Base-by-base conservation (phyloP, 2,113 vertebrate genomes). In the Pagrus major region DNA sequence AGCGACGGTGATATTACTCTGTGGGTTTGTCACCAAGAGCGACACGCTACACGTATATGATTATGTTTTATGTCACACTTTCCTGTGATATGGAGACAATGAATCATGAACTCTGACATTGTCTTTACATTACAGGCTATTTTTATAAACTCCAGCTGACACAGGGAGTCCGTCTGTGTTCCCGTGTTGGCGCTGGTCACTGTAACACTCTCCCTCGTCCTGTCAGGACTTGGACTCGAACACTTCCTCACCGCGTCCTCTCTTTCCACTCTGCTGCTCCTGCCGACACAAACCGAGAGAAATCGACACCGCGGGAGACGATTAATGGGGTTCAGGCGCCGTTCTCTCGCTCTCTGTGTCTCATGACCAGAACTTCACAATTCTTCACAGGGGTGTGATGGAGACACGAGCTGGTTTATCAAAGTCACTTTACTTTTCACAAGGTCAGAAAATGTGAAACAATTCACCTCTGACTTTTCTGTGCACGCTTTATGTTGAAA, bases 301-400 rank as follows among this genome's bases (percentile, higher is more conserved):
- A 72, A 39, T 44, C n/a, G 1, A 2, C 75, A 2, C 75, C 0
- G 70, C 11, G 56, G 70, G 75, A 84, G 81, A 56, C 31, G 55
- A 73, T 47, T 63, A 67, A 74, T 78, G 81, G 41, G 75, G 29
- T 78, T 74, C 75, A 78, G 69, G 75, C 71, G 67, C 67, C 37
- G 33, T 3, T 31, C 35, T 31, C n/a, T 15, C 56, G 15, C 59
- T 59, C 59, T 10, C 73, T 81, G 29, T 63, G 37, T 61, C 75
- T 59, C 56, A 6, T 29, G 49, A 58, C 58, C 56, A 67, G 47
- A 41, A 21, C 75, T 41, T 47, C n/a, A 6, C 55, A 25, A 25
- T 4, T 42, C 33, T 2, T 31, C 63, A 9, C 21, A 1, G 23
- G 49, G 41, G 9, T 15, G 12, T 29, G 12, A 31, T 2, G 56